Conservation (phyloP, 2,113 vertebrate genomes). For the Nyctereutes procyonoides region DNA sequence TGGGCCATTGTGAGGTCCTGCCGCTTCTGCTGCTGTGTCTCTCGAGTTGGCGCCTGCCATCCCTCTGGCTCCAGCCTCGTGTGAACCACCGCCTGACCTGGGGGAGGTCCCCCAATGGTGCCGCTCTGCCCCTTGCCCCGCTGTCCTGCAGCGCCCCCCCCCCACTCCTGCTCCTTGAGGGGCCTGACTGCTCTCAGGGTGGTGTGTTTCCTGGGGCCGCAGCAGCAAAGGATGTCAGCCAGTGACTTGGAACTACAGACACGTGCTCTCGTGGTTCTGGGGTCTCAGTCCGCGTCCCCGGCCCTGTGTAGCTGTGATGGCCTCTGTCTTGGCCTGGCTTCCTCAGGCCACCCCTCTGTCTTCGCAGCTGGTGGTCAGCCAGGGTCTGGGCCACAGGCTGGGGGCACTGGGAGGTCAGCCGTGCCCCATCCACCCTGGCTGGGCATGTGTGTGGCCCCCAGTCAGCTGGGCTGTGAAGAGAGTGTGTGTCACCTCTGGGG, state of each 20-base stretch:
- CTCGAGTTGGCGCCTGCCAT: neutral
- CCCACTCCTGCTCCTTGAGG: neutral
- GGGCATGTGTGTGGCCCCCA: neutral
- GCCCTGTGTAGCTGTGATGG: neutral
- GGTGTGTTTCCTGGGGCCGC: neutral
- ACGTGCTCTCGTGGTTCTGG: neutral
- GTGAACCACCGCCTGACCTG: no score
- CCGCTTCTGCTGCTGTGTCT: neutral
- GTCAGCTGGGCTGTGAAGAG: neutral
- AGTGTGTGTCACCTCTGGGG: fast-evolving
- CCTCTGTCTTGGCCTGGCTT: neutral
- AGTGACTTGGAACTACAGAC: neutral
- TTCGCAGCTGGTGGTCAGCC: neutral
- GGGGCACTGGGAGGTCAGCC: neutral
- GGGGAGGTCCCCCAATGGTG: neutral
- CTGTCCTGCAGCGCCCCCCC: fast-evolving
- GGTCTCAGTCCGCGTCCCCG: no score
- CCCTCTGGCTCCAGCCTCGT: neutral
- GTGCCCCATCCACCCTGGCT: fast-evolving
- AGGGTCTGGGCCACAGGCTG: neutral
- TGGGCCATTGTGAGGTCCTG: neutral
- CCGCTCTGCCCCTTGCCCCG: neutral
- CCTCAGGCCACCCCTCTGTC: neutral
- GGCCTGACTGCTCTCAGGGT: neutral
- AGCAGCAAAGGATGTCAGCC: neutral